These are phyloP conservation scores for Tapirus indicus DNA, from an alignment of 2,797 vertebrate species.

Conservation along the genomic window DNA sequence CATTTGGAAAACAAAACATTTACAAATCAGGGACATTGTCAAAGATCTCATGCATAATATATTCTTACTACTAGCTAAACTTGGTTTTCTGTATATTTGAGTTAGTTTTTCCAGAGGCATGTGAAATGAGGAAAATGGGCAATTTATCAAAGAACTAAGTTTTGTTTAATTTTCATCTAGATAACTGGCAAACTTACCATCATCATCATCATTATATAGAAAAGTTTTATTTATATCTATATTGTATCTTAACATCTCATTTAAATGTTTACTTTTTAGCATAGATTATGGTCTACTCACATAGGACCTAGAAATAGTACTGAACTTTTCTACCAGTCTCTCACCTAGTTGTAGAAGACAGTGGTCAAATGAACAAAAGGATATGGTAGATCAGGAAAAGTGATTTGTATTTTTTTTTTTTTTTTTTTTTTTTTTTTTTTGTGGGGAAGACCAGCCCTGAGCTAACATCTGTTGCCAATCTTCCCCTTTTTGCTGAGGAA, in stretches of 20 bases:
- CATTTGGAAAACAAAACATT: conserved; percentile 36
- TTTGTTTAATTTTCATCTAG: conserved; percentile 28
- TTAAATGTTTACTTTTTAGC: conserved; percentile 52
- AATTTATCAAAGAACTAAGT: background rate
- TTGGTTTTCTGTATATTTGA: conserved; percentile 33
- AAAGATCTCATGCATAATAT: background rate
- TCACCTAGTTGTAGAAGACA: background rate
- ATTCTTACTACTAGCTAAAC: background rate
- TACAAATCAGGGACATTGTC: conserved; percentile 11
- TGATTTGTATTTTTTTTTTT: background rate
- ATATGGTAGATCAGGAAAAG: background rate
- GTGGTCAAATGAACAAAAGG: conserved; percentile 3
- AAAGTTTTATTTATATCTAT: background rate
- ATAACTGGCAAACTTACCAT: background rate
- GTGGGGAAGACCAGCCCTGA: too few species aligned
- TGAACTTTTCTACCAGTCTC: background rate
- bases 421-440: too few species aligned
- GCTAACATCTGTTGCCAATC: too few species aligned
- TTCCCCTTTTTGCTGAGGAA: too few species aligned
- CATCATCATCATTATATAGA: background rate
- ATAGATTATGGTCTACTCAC: background rate
- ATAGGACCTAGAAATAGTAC: background rate
- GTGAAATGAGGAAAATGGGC: background rate
- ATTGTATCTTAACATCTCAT: conserved; percentile 25
- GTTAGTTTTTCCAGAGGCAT: conserved; percentile 25